Evolutionary conservation across 2,113 vertebrate species (phyloP).

Genomic region (Caranx melampygus): DNA sequence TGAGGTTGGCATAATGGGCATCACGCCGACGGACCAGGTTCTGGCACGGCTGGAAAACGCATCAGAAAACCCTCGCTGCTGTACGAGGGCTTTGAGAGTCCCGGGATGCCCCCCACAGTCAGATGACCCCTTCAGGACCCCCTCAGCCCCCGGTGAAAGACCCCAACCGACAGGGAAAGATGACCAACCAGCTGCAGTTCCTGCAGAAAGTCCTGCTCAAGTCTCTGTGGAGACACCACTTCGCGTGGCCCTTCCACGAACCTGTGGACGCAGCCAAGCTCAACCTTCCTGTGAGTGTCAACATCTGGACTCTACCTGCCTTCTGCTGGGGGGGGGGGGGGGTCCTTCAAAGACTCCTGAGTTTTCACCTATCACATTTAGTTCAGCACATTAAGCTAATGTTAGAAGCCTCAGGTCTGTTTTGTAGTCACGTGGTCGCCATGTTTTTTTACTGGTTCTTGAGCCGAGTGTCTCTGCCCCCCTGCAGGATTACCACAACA

Average conservation of each 20-base stretch:
- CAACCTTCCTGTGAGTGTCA: constrained; percentile 87
- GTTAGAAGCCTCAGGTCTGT: too few species aligned
- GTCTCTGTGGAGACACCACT: constrained; percentile 95
- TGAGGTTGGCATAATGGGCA: constrained; percentile 68
- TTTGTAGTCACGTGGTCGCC: background rate
- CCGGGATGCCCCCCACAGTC: constrained; percentile 86
- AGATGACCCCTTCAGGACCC: constrained; percentile 79
- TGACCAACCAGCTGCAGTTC: constrained; percentile 95
- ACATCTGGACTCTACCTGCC: background rate
- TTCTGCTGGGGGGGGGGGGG: too few species aligned
- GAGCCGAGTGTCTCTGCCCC: background rate
- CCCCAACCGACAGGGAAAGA: constrained; percentile 86
- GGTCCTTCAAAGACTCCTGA: too few species aligned
- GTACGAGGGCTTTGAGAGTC: constrained; percentile 93
- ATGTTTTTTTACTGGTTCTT: background rate
- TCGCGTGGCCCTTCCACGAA: constrained; percentile 95
- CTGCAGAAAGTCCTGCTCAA: constrained; percentile 93
- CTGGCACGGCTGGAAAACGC: constrained; percentile 88
- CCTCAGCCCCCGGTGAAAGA: constrained; percentile 87
- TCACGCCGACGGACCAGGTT: constrained; percentile 82
- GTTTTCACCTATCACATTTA: background rate
- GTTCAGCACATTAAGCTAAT: background rate
- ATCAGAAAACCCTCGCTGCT: constrained; percentile 94
- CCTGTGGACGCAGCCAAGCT: constrained; percentile 91
- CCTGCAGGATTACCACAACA: constrained; percentile 93